Base-by-base conservation (phyloP, 2,888 invertebrate species). In the Yponomeuta plumbellus region DNA sequence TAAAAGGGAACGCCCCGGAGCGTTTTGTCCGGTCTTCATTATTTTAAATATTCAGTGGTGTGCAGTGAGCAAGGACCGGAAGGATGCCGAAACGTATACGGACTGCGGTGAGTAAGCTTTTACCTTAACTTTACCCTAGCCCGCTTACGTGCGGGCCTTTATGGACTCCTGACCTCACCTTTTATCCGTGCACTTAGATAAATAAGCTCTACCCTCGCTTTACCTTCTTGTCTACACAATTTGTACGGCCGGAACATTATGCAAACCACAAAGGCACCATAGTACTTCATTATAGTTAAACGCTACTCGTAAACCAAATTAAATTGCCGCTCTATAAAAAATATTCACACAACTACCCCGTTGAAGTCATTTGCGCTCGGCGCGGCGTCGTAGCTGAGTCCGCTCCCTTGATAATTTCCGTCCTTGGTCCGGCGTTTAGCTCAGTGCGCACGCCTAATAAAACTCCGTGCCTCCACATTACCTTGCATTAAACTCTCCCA, bases 1-100 rank as follows among this genome's bases (percentile, higher is more conserved):
- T 88, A 88, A 90, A 85, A 83, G 84, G 88, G 80, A 84, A 85
- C 87, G 85, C 87, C 89, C 89, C 84, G 39, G 75, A 71, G 75
- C 71, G 75, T 74, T 76, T 80, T 79, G 78, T 78, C 75, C 79
- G 80, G 82, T 84, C 87, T 89, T 88, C 88, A 88, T 89, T 89
- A 88, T 86, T 86, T 86, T 82, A 86, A 89, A 89, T 89, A 88
- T 89, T 89, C 84, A 89, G 88, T 88, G 83, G 74, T 78, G 85
- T 88, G 85, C 80, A 84, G 87, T 86, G 87, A 77, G 79, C 61
- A 61, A 8, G 64, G 34, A 34, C 61, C 4, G 61, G 61, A 34
- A 52, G 26, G 26, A 26, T 26, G n/a, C 26, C 61, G 63, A 63
- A 39, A 20, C 63, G 23, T 13, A 34, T 71, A 74, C 69, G 71